Evolutionary conservation across 37 sponge, comb jelly and placozoan genomes (phyloP).

Genomic region (Agelas oroides): DNA sequence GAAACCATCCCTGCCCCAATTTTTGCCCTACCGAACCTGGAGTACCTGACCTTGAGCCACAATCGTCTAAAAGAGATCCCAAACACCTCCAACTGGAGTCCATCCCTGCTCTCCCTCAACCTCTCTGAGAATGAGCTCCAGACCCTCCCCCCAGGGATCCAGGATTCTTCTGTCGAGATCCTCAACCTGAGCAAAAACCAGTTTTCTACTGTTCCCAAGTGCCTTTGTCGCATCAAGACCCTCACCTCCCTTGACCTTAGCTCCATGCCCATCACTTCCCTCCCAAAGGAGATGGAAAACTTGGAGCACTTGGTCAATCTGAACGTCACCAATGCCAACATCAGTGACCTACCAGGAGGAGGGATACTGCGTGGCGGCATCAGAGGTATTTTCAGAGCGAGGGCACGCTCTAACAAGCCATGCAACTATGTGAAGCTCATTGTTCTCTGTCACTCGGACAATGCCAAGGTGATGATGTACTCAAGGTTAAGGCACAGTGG

Average conservation of each 20-base stretch:
- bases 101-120: conserved; percentile 58
- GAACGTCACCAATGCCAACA: conserved; percentile 49
- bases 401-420: conserved; percentile 65
- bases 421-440: conserved; percentile 67
- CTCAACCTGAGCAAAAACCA: conserved; percentile 69
- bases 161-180: conserved; percentile 65
- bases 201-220: conserved; percentile 64
- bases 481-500: conserved; percentile 33
- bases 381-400: conserved; percentile 47
- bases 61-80: conserved; percentile 69
- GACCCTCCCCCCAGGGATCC: conserved; percentile 66
- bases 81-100: conserved; percentile 57
- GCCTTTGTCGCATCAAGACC: conserved; percentile 64
- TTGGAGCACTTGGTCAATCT: conserved; percentile 66
- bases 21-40: conserved; percentile 76
- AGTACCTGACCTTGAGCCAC: conserved; percentile 65
- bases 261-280: conserved; percentile 46
- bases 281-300: conserved; percentile 77
- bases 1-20: conserved; percentile 43
- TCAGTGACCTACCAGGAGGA: conserved; percentile 41
- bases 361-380: conserved; percentile 36
- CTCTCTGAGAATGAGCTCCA: conserved; percentile 66
- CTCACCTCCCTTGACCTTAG: conserved; percentile 78
- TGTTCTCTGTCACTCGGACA: conserved; percentile 64
- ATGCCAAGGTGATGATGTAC: conserved; percentile 52